Base-by-base conservation (phyloP, 2,888 invertebrate species). In the Dryadula phaetusa region DNA sequence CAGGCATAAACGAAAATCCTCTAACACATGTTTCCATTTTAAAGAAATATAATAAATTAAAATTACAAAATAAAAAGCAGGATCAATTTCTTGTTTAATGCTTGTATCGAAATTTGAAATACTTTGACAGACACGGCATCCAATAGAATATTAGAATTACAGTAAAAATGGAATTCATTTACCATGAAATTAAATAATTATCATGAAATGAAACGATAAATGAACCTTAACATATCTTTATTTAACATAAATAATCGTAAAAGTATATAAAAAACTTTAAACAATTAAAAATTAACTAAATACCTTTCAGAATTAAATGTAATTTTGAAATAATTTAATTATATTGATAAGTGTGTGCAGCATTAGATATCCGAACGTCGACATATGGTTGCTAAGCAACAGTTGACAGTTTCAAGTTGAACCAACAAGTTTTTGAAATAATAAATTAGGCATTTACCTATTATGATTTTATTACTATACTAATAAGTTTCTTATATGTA, bases 1-100 rank as follows among this genome's bases (percentile, higher is more conserved):
- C 81, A 2, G 88, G 81, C 84, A 88, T 86, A 72, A 77, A 90
- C 28, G 88, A 89, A 74, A 90, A 91, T 28, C 90, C 91, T 75
- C 88, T 79, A 1, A 85, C 54, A 64, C 82, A 83, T 20, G 87
- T 78, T 65, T 86, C 85, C 85, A 86, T 83, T 37, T 40, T 37
- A 44, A 25, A 22, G 12, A n/a, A 54, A 52, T 28, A 22, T 58
- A 22, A 22, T 32, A 42, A 34, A 37, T 28, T 46, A 18, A 53
- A 60, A 46, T 37, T 10, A 25, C 32, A n/a, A 42, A 18, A 32
- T 52, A 40, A 52, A 44, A 40, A 18, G 7, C 14, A 10, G 22
- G n/a, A 49, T 52, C 47, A n/a, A 62, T 22, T 7, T 20, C 14
- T 63, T 44, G 49, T 40, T 32, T 16, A 42, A 49, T 62, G 16